Base-by-base conservation (phyloP, 2,888 invertebrate species). In the Aproaerema taeniolella region DNA sequence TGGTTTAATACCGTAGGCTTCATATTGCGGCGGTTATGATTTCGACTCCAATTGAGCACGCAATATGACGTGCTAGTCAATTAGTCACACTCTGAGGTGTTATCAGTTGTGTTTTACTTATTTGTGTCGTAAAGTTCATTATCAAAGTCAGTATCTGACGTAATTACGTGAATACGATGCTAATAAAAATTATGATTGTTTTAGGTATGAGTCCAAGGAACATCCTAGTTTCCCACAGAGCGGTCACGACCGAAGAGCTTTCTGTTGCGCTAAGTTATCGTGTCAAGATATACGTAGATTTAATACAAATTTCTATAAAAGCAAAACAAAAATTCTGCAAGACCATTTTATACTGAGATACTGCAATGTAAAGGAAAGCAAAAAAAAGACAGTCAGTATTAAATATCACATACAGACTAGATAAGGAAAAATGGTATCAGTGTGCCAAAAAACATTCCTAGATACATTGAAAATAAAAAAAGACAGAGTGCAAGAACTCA, bases 341-440 rank as follows among this genome's bases (percentile, higher is more conserved):
- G 50, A 50, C 28, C 28, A 31, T 44, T 43, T 50, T 42, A 36
- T 47, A 25, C 15, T 47, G 31, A 47, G 43, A 47, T 43, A 45
- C 33, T 50, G 49, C 39, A 31, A 17, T 40, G 32, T 47, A 12
- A 39, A 26, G 13, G 30, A 34, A 47, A 45, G 46, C 39, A 47
- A 47, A 31, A 38, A 40, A 41, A 41, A 50, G 26, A 25, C 31
- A 34, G 31, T 45, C 1, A n/a, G n/a, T n/a, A 45, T 42, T 36
- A 50, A 48, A 39, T 48, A 50, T 38, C 31, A 15, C 35, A 43
- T 49, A 30, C 29, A 16, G 24, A 26, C 28, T 13, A 43, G 38
- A 28, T 12, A 43, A 2, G 41, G 40, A 1, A 7, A 6, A 5
- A 12, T 8, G 8, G 24, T 30, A 6, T 26, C 38, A 3, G 38